These are phyloP conservation scores for Centropristis striata DNA, from an alignment of 2,113 vertebrate species.

Conservation along the genomic window DNA sequence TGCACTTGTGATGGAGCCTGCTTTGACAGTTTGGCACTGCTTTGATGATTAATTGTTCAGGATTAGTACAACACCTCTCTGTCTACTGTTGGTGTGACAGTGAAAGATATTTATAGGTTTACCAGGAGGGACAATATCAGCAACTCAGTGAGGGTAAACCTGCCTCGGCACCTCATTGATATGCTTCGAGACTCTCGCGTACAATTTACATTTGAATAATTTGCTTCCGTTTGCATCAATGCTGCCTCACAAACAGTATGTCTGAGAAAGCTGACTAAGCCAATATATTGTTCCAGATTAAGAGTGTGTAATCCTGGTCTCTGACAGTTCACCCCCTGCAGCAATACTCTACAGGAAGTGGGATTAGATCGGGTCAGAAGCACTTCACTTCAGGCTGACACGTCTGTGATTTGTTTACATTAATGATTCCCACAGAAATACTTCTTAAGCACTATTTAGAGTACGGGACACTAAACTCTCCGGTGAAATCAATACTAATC, in stretches of 20 bases:
- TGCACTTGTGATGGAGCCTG: not conserved
- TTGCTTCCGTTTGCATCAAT: slow-evolving; percentile 40
- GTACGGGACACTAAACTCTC: slow-evolving; percentile 22
- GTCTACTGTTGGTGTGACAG: slow-evolving; percentile 12
- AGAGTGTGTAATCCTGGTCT: slow-evolving; percentile 72
- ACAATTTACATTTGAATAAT: slow-evolving; percentile 33
- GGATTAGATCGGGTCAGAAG: slow-evolving; percentile 69
- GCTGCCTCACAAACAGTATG: slow-evolving; percentile 35
- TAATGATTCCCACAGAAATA: slow-evolving; percentile 52
- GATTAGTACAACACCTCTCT: slow-evolving; percentile 45
- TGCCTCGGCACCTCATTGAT: slow-evolving; percentile 23
- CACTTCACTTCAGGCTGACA: slow-evolving; percentile 49
- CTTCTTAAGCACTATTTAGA: slow-evolving; percentile 48
- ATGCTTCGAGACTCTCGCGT: slow-evolving; percentile 3
- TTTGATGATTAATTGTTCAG: slow-evolving; percentile 36
- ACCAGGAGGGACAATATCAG: slow-evolving; percentile 32
- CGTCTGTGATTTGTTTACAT: slow-evolving; percentile 58
- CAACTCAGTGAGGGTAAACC: slow-evolving; percentile 5
- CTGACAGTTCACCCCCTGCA: slow-evolving; percentile 65
- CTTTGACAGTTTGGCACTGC: slow-evolving; percentile 8
- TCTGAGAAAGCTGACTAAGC: slow-evolving; percentile 70
- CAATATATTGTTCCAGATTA: slow-evolving; percentile 83
- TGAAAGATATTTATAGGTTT: slow-evolving; percentile 43
- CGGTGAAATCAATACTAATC: slow-evolving; percentile 61
- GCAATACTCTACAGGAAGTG: slow-evolving; percentile 67